Evolutionary conservation across 1,140 invertebrate species (phyloP).

Genomic region (Batillaria attramentaria): DNA sequence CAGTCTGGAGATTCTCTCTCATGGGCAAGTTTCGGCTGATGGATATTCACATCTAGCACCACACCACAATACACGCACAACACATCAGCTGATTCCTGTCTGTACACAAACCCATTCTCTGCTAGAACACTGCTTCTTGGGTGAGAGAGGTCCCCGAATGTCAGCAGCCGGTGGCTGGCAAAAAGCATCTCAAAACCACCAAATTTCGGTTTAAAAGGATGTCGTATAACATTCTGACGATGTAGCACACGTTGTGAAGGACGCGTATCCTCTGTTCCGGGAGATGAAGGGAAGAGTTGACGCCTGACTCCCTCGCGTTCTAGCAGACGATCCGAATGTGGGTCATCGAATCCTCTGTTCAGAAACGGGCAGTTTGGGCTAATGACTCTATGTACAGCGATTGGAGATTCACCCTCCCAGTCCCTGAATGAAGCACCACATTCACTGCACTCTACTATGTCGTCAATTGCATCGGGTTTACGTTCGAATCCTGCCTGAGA

Average conservation of each 20-base stretch:
- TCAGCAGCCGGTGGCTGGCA: neutral
- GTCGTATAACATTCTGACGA: neutral
- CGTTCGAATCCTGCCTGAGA: neutral
- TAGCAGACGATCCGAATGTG: neutral
- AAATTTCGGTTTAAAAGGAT: neutral
- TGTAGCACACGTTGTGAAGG: too few species aligned
- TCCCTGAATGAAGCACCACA: neutral
- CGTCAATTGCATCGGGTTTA: neutral
- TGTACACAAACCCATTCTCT: neutral
- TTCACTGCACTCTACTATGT: neutral
- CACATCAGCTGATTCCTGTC: neutral
- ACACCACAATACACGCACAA: neutral
- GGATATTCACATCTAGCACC: neutral
- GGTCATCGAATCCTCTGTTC: neutral
- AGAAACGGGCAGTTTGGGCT: slow-evolving; percentile 6
- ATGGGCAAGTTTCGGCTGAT: neutral
- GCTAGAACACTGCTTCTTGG: neutral
- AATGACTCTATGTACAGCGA: neutral
- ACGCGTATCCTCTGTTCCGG: neutral
- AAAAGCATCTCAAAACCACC: slow-evolving; percentile 1
- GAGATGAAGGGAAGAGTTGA: neutral
- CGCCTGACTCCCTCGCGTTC: neutral
- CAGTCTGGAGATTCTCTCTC: neutral
- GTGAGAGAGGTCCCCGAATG: neutral
- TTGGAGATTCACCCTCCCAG: slow-evolving; percentile 12